Percentiles rank a stretch among this genome's conserved stretches.
These are phyloP conservation scores for Hipposideros armiger DNA, from an alignment of 2,113 vertebrate genomes.

Conservation along the genomic window DNA sequence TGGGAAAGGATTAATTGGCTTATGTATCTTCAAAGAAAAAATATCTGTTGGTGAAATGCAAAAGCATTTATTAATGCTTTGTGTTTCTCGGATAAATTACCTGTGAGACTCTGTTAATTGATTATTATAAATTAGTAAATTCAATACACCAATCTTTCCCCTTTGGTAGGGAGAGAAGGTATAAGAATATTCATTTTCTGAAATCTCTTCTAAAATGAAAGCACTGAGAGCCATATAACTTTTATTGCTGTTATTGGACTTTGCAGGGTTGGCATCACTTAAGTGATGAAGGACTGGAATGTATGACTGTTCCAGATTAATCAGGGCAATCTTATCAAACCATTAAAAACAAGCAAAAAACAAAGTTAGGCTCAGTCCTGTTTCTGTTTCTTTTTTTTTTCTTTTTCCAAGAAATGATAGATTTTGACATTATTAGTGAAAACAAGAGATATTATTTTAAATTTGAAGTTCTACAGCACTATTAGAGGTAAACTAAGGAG, in stretches of 20 bases:
- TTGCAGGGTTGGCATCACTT: neutral
- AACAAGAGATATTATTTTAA: neutral
- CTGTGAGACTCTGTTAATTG: neutral
- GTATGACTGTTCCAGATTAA: neutral
- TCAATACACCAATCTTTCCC: neutral
- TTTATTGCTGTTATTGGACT: neutral
- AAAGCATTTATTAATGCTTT: slow-evolving; percentile 2
- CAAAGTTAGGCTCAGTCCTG: neutral
- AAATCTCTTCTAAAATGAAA: neutral
- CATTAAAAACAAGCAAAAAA: neutral
- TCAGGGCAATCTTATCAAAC: neutral
- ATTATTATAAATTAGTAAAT: slow-evolving; percentile 50
- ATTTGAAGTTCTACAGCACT: neutral
- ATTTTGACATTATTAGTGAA: slow-evolving; percentile 8
- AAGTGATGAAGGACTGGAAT: neutral
- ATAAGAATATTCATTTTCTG: neutral
- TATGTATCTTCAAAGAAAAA: neutral
- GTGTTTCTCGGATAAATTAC: slow-evolving; percentile 39
- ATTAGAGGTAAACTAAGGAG: neutral
- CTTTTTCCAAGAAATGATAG: neutral
- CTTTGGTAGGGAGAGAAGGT: neutral
- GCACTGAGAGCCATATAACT: neutral
- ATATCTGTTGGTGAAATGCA: neutral
- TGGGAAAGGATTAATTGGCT: neutral
- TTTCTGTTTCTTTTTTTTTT: neutral